A percentile compares a stretch with the other conserved stretches of the same genome.
These are phyloP conservation scores for Chloromyia formosa DNA, from an alignment of 2,888 invertebrate genomes.

Conservation along the genomic window DNA sequence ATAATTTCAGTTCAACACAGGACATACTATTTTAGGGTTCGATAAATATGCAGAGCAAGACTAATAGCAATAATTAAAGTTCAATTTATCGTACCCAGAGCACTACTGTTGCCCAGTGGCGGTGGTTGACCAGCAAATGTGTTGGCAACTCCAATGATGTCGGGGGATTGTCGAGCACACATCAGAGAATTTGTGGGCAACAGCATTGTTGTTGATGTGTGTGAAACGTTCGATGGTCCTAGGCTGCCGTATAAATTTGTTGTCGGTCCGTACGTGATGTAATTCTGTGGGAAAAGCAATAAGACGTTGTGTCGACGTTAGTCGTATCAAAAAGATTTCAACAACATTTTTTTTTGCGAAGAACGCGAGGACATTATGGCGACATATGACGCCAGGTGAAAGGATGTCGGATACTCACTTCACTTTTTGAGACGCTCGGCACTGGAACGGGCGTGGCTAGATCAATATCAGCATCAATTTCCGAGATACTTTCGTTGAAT, in stretches of 20 bases:
- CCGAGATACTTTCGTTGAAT: constrained; percentile 85
- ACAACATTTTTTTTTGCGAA: too few relatives aligned
- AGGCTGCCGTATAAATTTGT: constrained; percentile 60
- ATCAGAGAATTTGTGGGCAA: constrained; percentile 54
- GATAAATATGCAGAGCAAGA: neutral
- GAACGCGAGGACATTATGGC: too few relatives aligned
- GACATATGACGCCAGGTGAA: neutral
- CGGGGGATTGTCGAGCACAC: constrained; percentile 60
- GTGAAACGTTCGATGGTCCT: constrained; percentile 57
- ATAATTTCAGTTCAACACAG: too few relatives aligned
- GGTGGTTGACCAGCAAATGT: constrained; percentile 54
- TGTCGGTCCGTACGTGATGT: constrained; percentile 60
- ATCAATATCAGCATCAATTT: constrained; percentile 79
- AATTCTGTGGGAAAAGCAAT: constrained; percentile 56
- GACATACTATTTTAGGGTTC: too few relatives aligned
- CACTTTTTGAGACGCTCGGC: constrained; percentile 64
- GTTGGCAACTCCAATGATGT: constrained; percentile 59
- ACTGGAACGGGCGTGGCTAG: constrained; percentile 70
- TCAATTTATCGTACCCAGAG: constrained; percentile 52
- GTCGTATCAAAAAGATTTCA: too few relatives aligned
- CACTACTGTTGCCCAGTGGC: constrained; percentile 51
- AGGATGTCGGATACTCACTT: constrained; percentile 56
- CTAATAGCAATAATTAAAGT: constrained; percentile 37
- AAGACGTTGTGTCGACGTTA: constrained; percentile 7
- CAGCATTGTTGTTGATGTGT: constrained; percentile 56